phyloP scores from a whole-genome alignment of 2,888 invertebrate species.

The Glaucopsyche alexis region DNA sequence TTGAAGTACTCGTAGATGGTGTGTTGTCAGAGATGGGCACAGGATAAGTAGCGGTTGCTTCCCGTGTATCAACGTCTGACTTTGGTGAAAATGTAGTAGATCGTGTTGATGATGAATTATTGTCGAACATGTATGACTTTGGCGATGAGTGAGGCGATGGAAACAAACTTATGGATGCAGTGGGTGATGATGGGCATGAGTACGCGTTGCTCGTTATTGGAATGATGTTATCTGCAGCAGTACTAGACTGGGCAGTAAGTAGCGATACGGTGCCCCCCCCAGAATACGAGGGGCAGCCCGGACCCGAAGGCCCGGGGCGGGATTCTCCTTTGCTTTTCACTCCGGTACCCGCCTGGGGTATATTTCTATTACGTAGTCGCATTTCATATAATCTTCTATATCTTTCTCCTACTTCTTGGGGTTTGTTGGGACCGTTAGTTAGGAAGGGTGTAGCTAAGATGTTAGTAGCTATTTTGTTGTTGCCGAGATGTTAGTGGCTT shows the following conservation, averaged over 20 bases:
- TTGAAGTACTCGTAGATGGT: background rate
- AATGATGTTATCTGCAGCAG: background rate
- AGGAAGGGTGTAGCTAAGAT: too few species aligned
- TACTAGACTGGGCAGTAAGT: background rate
- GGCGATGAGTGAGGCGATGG: background rate
- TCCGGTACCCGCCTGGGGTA: background rate
- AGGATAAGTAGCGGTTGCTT: background rate
- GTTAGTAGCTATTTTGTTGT: too few species aligned
- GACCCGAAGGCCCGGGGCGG: constrained; percentile 7
- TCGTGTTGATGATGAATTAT: background rate
- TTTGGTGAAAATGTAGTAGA: background rate
- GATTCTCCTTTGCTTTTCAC: background rate
- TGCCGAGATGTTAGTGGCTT: too few species aligned
- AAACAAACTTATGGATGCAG: background rate
- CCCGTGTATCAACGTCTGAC: background rate
- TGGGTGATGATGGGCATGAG: background rate
- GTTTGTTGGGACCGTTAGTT: too few species aligned
- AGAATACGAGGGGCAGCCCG: background rate
- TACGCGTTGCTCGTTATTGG: background rate
- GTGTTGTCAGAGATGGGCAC: background rate
- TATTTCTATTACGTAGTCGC: background rate
- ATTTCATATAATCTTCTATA: background rate
- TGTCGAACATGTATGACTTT: background rate
- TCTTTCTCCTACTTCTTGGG: too few species aligned
- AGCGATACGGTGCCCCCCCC: background rate